phyloP scores from a whole-genome alignment of 1,140 invertebrate genomes.

The Drosophila tropicalis region DNA sequence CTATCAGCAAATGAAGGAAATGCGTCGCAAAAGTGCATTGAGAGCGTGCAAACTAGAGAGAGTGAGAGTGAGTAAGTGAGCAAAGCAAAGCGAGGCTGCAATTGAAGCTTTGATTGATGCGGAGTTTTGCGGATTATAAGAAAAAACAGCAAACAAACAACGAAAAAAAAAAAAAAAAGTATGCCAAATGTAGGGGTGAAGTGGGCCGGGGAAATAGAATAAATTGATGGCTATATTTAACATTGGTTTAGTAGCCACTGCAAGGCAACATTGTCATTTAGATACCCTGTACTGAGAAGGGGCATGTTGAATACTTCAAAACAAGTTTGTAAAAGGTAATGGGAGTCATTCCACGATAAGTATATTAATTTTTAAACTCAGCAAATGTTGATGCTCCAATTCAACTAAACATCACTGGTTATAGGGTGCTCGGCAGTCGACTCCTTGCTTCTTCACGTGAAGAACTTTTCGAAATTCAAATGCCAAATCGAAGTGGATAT shows the following conservation, averaged over 20 bases:
- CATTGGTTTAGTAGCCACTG: slow-evolving; percentile 40
- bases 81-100: slow-evolving; percentile 10
- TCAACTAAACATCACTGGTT: not conserved
- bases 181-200: slow-evolving; percentile 23
- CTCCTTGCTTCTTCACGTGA: not conserved
- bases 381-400: too few species aligned
- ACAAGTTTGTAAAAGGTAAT: too few species aligned
- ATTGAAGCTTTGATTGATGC: slow-evolving; percentile 53
- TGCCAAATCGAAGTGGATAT: not conserved
- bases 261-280: slow-evolving; percentile 42
- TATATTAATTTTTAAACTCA: too few species aligned
- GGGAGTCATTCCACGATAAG: too few species aligned
- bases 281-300: not conserved
- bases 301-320: too few species aligned
- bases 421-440: not conserved
- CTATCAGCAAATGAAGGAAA: slow-evolving; percentile 45
- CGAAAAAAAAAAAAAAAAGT: slow-evolving; percentile 3
- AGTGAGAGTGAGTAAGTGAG: slow-evolving; percentile 2
- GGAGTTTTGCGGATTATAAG: slow-evolving; percentile 37
- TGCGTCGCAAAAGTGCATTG: slow-evolving; percentile 65
- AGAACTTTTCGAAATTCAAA: slow-evolving; percentile 5
- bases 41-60: slow-evolving; percentile 16
- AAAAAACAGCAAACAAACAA: not conserved
- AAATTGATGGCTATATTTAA: slow-evolving; percentile 49
- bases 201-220: slow-evolving; percentile 26